phyloP scores from a whole-genome alignment of 2,113 vertebrate genomes.

The mouse (Mus musculus) region GRCm39 chr2:83735501-83736000 shows the following conservation, averaged over 20 bases:
- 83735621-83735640: not conserved
- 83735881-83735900: not conserved
- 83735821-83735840: not conserved
- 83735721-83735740: not conserved
- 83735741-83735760: not conserved
- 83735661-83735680: not conserved
- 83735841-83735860: not conserved
- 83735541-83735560: not conserved
- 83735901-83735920: too few species aligned
- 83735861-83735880: not conserved
- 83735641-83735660: not conserved
- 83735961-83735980: too few species aligned
- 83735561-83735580: constrained; percentile 16
- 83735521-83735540: not conserved
- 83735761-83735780: not conserved
- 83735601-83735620: not conserved
- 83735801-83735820: not conserved
- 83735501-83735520: too few species aligned
- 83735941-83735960: too few species aligned
- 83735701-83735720: not conserved
- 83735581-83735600: not conserved
- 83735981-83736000: too few species aligned
- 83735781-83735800: not conserved
- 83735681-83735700: not conserved
- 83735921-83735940: too few species aligned